These are phyloP conservation scores for Pygoscelis adeliae DNA, from an alignment of 2,113 vertebrate genomes.

Conservation along the genomic window DNA sequence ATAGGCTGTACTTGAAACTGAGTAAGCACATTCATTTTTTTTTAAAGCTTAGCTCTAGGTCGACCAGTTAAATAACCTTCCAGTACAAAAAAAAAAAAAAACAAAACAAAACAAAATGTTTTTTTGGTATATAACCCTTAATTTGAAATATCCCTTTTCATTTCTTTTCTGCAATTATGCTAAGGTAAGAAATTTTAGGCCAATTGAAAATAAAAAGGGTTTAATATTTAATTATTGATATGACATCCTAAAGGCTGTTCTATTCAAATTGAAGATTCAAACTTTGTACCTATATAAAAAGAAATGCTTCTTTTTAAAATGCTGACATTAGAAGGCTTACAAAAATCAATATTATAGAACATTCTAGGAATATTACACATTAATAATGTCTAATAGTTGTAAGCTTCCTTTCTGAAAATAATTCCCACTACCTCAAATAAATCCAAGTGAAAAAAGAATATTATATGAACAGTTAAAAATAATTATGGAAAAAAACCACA, in stretches of 20 bases:
- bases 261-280: neutral
- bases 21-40: neutral
- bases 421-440: neutral
- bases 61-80: neutral
- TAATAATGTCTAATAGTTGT: neutral
- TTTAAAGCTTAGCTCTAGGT: neutral
- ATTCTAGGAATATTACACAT: neutral
- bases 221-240: neutral
- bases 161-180: neutral
- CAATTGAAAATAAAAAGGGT: neutral
- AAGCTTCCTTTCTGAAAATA: neutral
- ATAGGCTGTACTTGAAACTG: neutral
- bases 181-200: neutral
- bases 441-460: neutral
- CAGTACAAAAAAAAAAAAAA: neutral
- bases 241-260: neutral
- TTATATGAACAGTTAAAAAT: neutral
- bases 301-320: neutral
- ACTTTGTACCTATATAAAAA: neutral
- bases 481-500: neutral
- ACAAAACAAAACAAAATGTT: neutral
- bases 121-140: neutral
- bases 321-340: neutral
- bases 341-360: neutral
- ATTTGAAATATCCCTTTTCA: neutral